Base-by-base conservation (phyloP, 2,113 vertebrate genomes). In the Acanthochromis polyacanthus region DNA sequence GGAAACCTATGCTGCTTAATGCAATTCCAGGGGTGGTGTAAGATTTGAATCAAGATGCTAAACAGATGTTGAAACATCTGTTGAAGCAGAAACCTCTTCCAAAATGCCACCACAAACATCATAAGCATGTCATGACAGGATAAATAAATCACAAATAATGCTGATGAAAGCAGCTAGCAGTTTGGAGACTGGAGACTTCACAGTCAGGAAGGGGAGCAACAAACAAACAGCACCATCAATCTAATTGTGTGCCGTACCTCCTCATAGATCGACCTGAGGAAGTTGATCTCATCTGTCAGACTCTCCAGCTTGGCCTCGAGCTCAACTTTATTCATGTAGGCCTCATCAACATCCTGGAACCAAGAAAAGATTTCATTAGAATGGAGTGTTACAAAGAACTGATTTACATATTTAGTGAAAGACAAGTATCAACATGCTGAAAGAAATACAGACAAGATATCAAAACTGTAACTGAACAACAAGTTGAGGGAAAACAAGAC, bases 291-390 rank as follows among this genome's bases (percentile, higher is more conserved):
- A 8, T 98, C 96, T 0, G 94, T 95, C 86, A 98, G 89, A 53
- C 96, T 94, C n/a, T 98, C 96, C 87, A 98, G 95, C 86, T 97
- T 99, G 88, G 96, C 96, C 88, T 99, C 97, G 85, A 98, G 93
- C 85, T 99, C 97, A 2, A 96, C 95, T 83, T 99, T 99, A 78
- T 94, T 97, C 96, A 97, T 97, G 93, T 97, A 99, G 72, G 97
- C 97, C 4, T 96, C 95, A 19, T 99, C 97, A 4, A 98, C 96
- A 0, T 98, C 98, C 98, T 99, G 85, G 20, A 83, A 36, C 32
- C 32, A 36, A 84, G 15, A 46, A 32, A 75, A 10, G 40, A 1
- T 0, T 46, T 63, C 10, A 14, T 83, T 48, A 72, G 53, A 63
- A 46, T 6, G 3, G 50, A 36, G 19, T 7, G 7, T 22, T 40